phyloP scores from a whole-genome alignment of 2,113 vertebrate species.

The Probosciger aterrimus region DNA sequence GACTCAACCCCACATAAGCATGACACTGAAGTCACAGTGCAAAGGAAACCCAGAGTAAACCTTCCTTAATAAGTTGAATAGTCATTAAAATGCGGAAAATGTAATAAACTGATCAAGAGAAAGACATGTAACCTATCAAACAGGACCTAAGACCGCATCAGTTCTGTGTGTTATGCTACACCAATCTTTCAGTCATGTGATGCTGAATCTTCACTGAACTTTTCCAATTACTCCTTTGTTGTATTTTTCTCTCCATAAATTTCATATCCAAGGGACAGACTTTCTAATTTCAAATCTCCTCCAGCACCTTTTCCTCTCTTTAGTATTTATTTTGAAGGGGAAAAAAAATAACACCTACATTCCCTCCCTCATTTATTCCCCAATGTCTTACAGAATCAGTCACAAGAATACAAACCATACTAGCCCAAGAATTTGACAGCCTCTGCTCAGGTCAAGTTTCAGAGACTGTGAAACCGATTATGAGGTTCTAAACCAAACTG shows the following conservation, averaged over 20 bases:
- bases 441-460: neutral
- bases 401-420: neutral
- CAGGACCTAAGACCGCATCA: neutral
- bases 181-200: neutral
- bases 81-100: neutral
- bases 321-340: neutral
- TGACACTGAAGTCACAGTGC: neutral
- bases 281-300: neutral
- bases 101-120: neutral
- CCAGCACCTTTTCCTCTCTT: neutral
- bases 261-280: neutral
- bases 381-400: neutral
- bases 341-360: neutral
- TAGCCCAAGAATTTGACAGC: neutral
- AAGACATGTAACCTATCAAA: no score
- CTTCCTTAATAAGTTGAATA: neutral
- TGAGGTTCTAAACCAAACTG: neutral
- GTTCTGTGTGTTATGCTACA: neutral
- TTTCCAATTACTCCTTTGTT: neutral
- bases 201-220: neutral
- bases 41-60: neutral
- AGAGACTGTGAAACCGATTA: neutral
- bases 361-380: neutral
- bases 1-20: fast-evolving
- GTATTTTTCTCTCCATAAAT: neutral